Percentiles rank a stretch among this genome's conserved stretches.
phyloP scores from a whole-genome alignment of 2,797 vertebrate species.

The Morelia viridis region DNA sequence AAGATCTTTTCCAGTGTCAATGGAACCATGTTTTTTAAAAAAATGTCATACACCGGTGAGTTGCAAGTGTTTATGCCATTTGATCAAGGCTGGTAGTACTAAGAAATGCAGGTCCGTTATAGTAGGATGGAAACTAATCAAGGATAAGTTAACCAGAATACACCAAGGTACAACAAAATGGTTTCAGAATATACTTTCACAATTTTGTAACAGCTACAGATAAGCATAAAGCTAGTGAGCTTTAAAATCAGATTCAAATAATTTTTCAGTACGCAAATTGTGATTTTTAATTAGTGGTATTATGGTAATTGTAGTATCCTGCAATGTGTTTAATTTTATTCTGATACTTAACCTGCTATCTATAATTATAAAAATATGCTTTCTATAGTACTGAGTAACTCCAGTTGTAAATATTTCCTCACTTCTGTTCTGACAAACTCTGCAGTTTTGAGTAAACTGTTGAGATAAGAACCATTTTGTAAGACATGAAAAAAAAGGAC shows the following conservation, averaged over 20 bases:
- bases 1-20: not conserved
- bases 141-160: conserved; percentile 71
- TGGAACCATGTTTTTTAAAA: conserved; percentile 63
- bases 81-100: conserved; percentile 63
- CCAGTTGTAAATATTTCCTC: conserved; percentile 41
- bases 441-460: conserved; percentile 36
- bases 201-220: conserved; percentile 63
- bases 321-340: conserved; percentile 17
- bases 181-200: conserved; percentile 66
- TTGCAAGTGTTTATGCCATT: conserved; percentile 76
- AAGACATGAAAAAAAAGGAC: not conserved
- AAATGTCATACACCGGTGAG: conserved; percentile 63
- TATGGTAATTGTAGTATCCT: conserved; percentile 37
- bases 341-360: not conserved
- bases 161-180: conserved; percentile 62
- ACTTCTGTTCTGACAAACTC: conserved; percentile 41
- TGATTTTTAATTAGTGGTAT: conserved; percentile 49
- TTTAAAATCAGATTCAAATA: conserved; percentile 26
- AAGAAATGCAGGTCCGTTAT: conserved; percentile 74
- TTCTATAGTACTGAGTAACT: conserved; percentile 34
- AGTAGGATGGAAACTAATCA: conserved; percentile 71
- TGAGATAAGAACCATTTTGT: not conserved
- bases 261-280: conserved; percentile 32
- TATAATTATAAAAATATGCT: conserved; percentile 33
- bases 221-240: conserved; percentile 55